Base-by-base conservation (phyloP, 2,113 vertebrate genomes). In the Holacanthus passer region DNA sequence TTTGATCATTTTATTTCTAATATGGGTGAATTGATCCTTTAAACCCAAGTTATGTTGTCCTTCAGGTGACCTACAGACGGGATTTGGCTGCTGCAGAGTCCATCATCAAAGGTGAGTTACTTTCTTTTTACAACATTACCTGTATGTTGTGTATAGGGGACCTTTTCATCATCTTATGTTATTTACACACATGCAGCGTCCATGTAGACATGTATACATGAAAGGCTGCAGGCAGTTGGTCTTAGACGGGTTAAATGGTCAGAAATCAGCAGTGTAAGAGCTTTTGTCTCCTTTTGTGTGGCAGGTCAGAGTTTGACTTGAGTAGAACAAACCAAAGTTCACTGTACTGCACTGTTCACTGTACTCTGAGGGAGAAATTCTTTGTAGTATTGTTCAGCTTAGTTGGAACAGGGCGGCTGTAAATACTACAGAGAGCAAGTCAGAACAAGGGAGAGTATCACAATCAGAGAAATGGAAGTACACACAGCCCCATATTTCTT, bases 1-100 rank as follows among this genome's bases (percentile, higher is more conserved):
- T 29, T 7, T n/a, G 13, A 9, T 32, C 32, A 45, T 11, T 16
- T n/a, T 50, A 20, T 60, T 24, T 56, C 0, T 56, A 14, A 22
- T 64, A 12, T 22, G 20, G 4, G 4, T 63, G 39, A 65, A 56
- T 10, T 41, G 8, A 31, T 58, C 22, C 27, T 65, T 60, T 52
- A 70, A 56, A 32, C 2, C 10, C 3, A 9, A 11, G 16, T 87
- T 93, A 87, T 83, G 95, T 85, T 97, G 88, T 93, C 93, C 91
- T 94, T 67, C 90, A 99, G 98, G 98, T 99, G 85, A 99, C 98
- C 89, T 99, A 99, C 95, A 99, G 95, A 89, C 86, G 94, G 81
- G 98, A 99, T 94, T 91, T 99, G 87, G 97, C 96, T 91, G 97
- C 98, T 60, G 97, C 97, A 69, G 98, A 99, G 92, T 97, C 96